Evolutionary conservation across 2,797 vertebrate species (phyloP), one percentile per base, ranked within the genome.

Genomic region (Miichthys miiuy): DNA sequence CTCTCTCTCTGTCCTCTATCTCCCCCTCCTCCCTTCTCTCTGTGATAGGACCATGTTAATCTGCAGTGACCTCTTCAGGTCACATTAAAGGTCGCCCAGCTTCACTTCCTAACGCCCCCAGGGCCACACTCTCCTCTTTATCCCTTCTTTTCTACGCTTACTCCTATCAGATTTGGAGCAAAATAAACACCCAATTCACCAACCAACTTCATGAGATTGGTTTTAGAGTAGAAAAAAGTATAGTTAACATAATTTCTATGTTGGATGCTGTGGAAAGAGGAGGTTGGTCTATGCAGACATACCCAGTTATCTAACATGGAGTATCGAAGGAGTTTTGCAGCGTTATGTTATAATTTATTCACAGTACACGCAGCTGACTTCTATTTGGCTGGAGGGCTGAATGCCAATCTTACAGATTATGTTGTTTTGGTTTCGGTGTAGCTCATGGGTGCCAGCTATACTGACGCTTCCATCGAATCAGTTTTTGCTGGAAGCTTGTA

Each of bases 61-160:
- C 91, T 91, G 87, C 92, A 90, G 80, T 93, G 91, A 94, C 94
- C 94, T 92, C 94, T 94, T 93, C 92, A 94, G 94, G 94, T 95
- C 95, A 94, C 89, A 93, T 89, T 95, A 94, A 94, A 95, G 93
- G 95, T 95, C 90, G 75, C 81, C 83, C 88, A 90, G 91, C 92
- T 91, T 93, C 92, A 93, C 93, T 91, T 93, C 85, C 79, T 75
- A 41, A 85, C 52, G 66, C 82, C 88, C 84, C 54, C 11, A 46
- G 57, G 84, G 81, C 77, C 73, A 58, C 52, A 27, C 65, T 81
- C 80, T 81, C 47, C n/a, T 85, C 62, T 85, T 77, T 81, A 71
- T 87, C 70, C 80, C 72, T 69, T 75, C 58, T 78, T 82, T 79
- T 82, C 76, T 78, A 68, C 4, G 21, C 56, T 70, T 76, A 68